phyloP scores from a whole-genome alignment of 2,113 vertebrate genomes.

The Pterophyllum scalare region DNA sequence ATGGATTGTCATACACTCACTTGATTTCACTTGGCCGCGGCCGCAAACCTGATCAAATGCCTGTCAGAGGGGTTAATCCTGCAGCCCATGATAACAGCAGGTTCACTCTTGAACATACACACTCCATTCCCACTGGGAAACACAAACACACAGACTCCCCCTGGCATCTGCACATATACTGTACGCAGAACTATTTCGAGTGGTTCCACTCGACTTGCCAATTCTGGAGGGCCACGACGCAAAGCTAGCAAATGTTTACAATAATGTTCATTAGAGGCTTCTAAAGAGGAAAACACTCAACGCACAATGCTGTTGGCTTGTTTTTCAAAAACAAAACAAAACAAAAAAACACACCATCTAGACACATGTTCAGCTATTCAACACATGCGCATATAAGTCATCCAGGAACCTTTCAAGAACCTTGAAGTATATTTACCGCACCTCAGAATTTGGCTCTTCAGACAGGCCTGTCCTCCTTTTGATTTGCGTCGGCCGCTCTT shows the following conservation, averaged over 20 bases:
- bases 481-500: constrained; percentile 22
- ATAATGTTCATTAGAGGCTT: not conserved
- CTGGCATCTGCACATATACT: not conserved
- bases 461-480: not conserved
- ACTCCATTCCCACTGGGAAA: not conserved
- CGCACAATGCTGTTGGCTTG: not conserved
- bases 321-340: no score
- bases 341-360: no score
- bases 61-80: not conserved
- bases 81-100: not conserved
- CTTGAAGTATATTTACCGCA: constrained; percentile 17
- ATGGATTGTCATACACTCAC: not conserved
- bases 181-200: not conserved
- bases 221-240: not conserved
- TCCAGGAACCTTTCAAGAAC: not conserved
- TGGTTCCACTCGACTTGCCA: not conserved
- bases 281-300: not conserved
- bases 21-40: not conserved
- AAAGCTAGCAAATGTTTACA: not conserved
- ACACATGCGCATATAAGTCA: not conserved
- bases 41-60: not conserved
- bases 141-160: not conserved
- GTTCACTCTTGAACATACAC: not conserved
- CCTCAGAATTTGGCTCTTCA: constrained; percentile 4
- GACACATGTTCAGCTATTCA: not conserved